Evolutionary conservation across 2,113 vertebrate genomes (phyloP).

Genomic region (Tapirus terrestris): DNA sequence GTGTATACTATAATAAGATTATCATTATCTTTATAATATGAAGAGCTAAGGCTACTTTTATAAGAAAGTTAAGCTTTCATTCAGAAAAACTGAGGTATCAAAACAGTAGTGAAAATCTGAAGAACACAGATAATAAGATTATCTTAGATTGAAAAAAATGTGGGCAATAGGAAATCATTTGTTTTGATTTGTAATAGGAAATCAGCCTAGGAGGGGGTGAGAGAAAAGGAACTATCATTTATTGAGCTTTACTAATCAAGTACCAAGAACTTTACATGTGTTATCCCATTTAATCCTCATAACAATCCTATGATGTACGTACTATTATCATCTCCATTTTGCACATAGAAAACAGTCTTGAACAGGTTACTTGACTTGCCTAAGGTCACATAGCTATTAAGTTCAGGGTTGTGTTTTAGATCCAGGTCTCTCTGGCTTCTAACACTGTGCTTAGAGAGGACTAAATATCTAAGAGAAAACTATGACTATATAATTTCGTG

Average conservation of each 20-base stretch:
- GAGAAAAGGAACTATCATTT: not conserved
- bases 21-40: not conserved
- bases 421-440: not conserved
- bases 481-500: not conserved
- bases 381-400: not conserved
- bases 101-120: not conserved
- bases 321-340: not conserved
- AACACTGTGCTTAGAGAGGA: not conserved
- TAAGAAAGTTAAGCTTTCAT: slow-evolving; percentile 6
- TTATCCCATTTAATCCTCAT: not conserved
- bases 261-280: not conserved
- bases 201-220: not conserved
- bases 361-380: not conserved
- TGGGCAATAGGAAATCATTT: not conserved
- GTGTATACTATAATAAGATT: not conserved
- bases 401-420: not conserved
- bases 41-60: not conserved
- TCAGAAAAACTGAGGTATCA: not conserved
- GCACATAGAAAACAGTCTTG: not conserved
- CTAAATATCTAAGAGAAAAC: slow-evolving; percentile 33
- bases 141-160: not conserved
- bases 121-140: not conserved
- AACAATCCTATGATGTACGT: not conserved
- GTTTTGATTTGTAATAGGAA: not conserved
- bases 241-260: not conserved